A percentile compares a stretch with the other conserved stretches of the same genome.
phyloP scores from a whole-genome alignment of 2,888 invertebrate genomes.

The Chrysomela aeneicollis region DNA sequence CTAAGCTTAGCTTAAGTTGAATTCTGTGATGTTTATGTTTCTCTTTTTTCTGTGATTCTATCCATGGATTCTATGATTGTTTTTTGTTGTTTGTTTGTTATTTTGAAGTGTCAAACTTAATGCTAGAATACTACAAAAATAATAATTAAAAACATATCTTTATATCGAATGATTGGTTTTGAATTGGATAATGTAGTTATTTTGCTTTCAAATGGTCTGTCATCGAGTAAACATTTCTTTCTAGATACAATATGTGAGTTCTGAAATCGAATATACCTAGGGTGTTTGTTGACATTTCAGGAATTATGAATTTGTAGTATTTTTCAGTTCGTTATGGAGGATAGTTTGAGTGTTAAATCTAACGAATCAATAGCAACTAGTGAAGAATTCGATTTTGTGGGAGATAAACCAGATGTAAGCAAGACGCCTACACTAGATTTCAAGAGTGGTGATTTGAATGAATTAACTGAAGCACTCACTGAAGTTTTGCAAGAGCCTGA shows the following conservation, averaged over 20 bases:
- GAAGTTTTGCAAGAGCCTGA: constrained; percentile 64
- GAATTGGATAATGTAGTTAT: background rate
- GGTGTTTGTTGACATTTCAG: background rate
- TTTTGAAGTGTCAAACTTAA: too few relatives aligned
- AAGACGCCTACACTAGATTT: constrained; percentile 68
- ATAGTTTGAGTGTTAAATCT: constrained; percentile 73
- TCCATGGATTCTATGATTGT: too few relatives aligned
- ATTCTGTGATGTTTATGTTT: too few relatives aligned
- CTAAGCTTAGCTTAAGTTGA: too few relatives aligned
- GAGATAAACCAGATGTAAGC: constrained; percentile 62
- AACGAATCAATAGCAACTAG: constrained; percentile 75
- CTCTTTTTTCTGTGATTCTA: too few relatives aligned
- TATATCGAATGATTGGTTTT: background rate
- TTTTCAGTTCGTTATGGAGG: constrained; percentile 66
- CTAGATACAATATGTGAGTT: too few relatives aligned
- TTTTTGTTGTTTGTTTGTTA: too few relatives aligned
- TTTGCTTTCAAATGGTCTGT: background rate
- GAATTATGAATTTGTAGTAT: background rate
- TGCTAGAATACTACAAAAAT: too few relatives aligned
- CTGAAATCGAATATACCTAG: too few relatives aligned
- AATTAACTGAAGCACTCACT: constrained; percentile 68
- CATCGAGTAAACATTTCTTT: background rate
- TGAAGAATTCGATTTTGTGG: constrained; percentile 76
- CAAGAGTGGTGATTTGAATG: constrained; percentile 70
- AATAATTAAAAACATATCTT: background rate